Conservation (phyloP, 1,140 invertebrate genomes). For the Platyscapa corneri region DNA sequence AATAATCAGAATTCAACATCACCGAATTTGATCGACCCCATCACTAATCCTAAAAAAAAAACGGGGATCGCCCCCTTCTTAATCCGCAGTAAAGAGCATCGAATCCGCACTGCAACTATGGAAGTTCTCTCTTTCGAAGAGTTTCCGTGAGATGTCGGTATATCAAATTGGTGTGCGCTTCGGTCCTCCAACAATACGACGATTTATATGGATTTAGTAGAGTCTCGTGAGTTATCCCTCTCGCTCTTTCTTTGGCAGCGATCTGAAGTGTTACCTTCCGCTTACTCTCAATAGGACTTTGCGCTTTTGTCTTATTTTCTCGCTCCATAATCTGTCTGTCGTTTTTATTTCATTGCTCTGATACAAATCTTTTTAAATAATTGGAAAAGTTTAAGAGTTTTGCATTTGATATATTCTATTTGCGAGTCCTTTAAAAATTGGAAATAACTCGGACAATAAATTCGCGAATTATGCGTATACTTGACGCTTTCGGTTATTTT, state of each 20-base stretch:
- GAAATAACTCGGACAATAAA: background rate
- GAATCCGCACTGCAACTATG: constrained; percentile 28
- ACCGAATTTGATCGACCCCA: constrained; percentile 42
- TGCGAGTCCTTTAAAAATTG: background rate
- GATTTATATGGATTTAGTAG: constrained; percentile 74
- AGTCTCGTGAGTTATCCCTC: constrained; percentile 68
- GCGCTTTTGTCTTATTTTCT: constrained; percentile 49
- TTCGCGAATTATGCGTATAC: background rate
- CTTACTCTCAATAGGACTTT: constrained; percentile 69
- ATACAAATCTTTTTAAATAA: constrained; percentile 17
- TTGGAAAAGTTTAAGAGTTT: background rate
- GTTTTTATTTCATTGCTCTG: constrained; percentile 12
- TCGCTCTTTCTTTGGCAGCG: constrained; percentile 61
- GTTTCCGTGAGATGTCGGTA: constrained; percentile 60
- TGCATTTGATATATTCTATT: background rate
- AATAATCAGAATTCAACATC: constrained; percentile 23
- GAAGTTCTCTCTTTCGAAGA: constrained; percentile 55
- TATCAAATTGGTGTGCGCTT: constrained; percentile 69
- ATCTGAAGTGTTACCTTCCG: constrained; percentile 72
- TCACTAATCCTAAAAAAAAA: constrained; percentile 42
- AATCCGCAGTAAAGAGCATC: constrained; percentile 47
- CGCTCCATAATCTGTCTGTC: constrained; percentile 40
- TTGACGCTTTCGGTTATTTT: background rate
- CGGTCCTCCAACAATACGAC: constrained; percentile 70
- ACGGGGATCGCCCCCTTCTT: constrained; percentile 35